phyloP scores from a whole-genome alignment of 2,113 vertebrate genomes.

The Anser brachyrhynchus region DNA sequence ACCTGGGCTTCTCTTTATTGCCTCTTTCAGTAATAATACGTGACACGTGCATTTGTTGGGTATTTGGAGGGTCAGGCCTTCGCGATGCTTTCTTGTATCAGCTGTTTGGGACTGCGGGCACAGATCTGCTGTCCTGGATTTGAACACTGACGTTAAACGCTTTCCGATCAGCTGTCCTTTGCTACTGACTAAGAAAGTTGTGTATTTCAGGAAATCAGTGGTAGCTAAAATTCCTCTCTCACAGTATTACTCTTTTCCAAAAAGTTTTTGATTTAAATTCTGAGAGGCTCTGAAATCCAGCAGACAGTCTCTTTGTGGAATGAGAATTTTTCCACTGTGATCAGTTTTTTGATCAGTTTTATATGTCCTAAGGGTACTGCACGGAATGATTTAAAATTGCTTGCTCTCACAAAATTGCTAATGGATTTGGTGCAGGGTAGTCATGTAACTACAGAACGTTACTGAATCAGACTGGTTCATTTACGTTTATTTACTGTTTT shows the following conservation, averaged over 20 bases:
- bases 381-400: not conserved
- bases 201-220: not conserved
- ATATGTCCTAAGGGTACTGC: not conserved
- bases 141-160: not conserved
- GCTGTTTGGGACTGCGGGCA: accelerated
- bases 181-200: not conserved
- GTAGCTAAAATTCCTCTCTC: not conserved
- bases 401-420: not conserved
- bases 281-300: not conserved
- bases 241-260: not conserved
- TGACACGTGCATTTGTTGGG: not conserved
- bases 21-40: not conserved
- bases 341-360: not conserved
- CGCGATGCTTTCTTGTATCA: not conserved
- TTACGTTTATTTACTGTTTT: not conserved
- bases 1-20: not conserved
- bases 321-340: not conserved
- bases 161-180: not conserved
- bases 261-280: not conserved
- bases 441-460: not conserved
- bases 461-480: not conserved
- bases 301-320: not conserved
- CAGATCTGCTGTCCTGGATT: not conserved
- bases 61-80: not conserved
- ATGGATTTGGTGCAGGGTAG: not conserved